Evolutionary conservation across 2,888 invertebrate genomes (phyloP), one percentile per base, ranked within the genome.

Genomic region (Saturnia pavonia): DNA sequence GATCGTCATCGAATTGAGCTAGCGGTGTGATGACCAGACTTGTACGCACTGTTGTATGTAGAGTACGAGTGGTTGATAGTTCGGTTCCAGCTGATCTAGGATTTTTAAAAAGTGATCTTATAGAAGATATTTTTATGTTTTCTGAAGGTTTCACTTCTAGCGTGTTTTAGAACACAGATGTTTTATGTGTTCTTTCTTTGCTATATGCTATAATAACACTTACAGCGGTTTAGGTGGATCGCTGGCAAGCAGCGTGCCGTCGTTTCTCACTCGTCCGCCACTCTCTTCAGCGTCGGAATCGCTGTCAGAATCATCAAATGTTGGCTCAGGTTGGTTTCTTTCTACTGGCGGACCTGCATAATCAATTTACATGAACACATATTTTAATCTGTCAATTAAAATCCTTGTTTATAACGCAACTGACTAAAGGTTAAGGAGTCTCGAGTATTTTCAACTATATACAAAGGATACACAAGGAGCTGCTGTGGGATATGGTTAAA

Each of bases 191-290:
- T 34, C 34, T 6, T 34, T 34, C 34, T 34, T 57, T 57, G 12
- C 9, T 11, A 57, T 14, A 57, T 12, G 12, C 14, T 25, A 12
- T n/a, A 68, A 25, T 34, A 68, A 27, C 60, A 96, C 97, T 97
- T 94, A 98, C 98, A 99, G 96, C 82, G 99, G 99, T 90, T 99
- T 97, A 34, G 99, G 98, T 71, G 99, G 99, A 94, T 99, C 99
- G 83, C 99, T 99, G 74, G 99, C 99, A 70, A 99, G 95, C 71
- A 99, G 94, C 2, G 99, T 99, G 75, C 99, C 99, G 91, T 99
- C 99, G 83, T 98, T 98, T 78, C 98, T 95, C 73, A 96, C 96
- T 78, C 96, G 94, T 72, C 97, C 97, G 77, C 96, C 96, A 80
- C 96, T 96, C 83, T 97, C 97, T 82, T 97, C 97, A 54, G 97